Conservation (phyloP, 2,888 invertebrate species). For the Amiota mariae region DNA sequence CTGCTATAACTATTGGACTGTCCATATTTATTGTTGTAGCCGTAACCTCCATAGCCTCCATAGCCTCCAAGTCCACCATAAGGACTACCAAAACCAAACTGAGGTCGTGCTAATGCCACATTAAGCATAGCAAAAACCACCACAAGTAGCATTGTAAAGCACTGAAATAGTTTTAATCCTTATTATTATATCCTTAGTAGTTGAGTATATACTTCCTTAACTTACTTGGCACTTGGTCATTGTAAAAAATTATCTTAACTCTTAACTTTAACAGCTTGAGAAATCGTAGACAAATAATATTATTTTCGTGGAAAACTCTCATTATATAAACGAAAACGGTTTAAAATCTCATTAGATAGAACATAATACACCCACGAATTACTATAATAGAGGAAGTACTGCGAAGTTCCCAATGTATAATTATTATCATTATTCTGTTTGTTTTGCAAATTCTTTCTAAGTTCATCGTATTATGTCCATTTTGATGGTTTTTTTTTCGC, state of each 20-base stretch:
- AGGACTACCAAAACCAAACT: conserved; percentile 37
- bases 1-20: conserved; percentile 42
- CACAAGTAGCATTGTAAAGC: conserved; percentile 1
- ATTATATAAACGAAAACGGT: conserved; percentile 27
- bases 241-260: background rate
- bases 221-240: background rate
- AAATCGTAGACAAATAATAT: background rate
- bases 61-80: conserved; percentile 43
- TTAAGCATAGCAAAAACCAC: conserved; percentile 35
- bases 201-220: background rate
- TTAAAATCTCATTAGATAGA: conserved; percentile 21
- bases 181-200: too few relatives aligned
- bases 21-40: conserved; percentile 44
- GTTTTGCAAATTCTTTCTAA: background rate
- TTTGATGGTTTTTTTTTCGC: background rate
- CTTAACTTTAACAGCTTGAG: background rate
- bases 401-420: background rate
- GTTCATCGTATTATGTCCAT: conserved; percentile 7
- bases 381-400: conserved; percentile 23
- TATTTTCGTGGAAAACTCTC: conserved; percentile 19
- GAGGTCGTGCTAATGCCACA: conserved; percentile 20
- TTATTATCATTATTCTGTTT: background rate
- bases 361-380: conserved; percentile 11
- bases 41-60: conserved; percentile 49
- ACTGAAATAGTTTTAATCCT: background rate